Evolutionary conservation across 2,888 invertebrate species (phyloP).

Genomic region (Ptychoptera albimana): DNA sequence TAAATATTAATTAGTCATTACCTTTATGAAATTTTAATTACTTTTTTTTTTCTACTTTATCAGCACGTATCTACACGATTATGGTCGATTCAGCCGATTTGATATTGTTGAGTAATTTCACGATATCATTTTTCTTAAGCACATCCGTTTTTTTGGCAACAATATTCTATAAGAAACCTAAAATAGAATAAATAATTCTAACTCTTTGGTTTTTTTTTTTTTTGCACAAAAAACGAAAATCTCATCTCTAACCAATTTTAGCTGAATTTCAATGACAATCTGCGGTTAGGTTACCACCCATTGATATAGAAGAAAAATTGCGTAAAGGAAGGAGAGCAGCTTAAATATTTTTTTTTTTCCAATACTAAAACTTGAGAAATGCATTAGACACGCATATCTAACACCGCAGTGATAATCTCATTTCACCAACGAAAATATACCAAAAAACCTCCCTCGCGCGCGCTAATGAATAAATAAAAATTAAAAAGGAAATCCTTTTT

Average conservation of each 20-base stretch:
- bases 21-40: background rate
- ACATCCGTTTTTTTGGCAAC: conserved; percentile 53
- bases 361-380: too few species aligned
- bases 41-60: conserved; percentile 19
- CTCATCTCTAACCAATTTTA: background rate
- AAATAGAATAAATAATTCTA: conserved; percentile 14
- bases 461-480: too few species aligned
- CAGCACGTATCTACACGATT: conserved; percentile 69
- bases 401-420: too few species aligned
- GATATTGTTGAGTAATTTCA: conserved; percentile 55
- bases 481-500: too few species aligned
- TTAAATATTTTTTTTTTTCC: too few species aligned
- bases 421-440: too few species aligned
- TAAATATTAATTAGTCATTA: conserved; percentile 21
- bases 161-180: conserved; percentile 42
- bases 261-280: background rate
- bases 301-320: background rate
- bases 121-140: conserved; percentile 53
- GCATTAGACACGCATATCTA: too few species aligned
- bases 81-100: conserved; percentile 61
- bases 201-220: too few species aligned
- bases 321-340: too few species aligned
- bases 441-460: too few species aligned
- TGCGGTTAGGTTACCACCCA: too few species aligned
- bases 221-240: background rate